Evolutionary conservation across 2,113 vertebrate species (phyloP), one percentile per base, ranked within the genome.

Genomic region (Scalopus aquaticus): DNA sequence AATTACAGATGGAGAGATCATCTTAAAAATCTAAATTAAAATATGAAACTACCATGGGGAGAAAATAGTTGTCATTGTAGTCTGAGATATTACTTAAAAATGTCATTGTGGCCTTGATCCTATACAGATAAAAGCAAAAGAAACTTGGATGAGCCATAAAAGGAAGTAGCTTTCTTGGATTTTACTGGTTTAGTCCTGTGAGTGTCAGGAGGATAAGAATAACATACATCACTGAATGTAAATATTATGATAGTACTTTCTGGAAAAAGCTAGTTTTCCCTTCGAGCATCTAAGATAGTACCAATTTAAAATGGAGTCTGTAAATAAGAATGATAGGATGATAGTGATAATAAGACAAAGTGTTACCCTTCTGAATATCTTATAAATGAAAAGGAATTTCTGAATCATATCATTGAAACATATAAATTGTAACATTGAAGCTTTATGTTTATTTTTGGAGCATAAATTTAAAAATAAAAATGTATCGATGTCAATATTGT

Each of bases 381-480:
- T 81, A 7, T 46, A 80, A 8, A 24, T 94, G 5, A 76, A 94
- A 62, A 74, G 1, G 8, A 90, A 73, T 51, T 77, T 72, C 70
- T 54, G 32, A 49, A 64, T 90, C 6, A n/a, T 35, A 35, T 69
- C 2, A 58, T 3, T 88, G 8, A 95, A 96, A 54, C 74, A 81
- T 69, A 84, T 80, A 95, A 87, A 65, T 81, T 73, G 35, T 72
- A 28, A 76, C 32, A 10, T 8, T 54, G 42, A 92, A 54, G 42
- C 12, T 95, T 93, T 79, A 17, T 91, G 37, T 74, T 89, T 88
- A 37, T 88, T 69, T 80, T 28, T 73, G 16, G 16, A 82, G 16
- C 13, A 77, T 42, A 83, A 37, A 35, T 39, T 67, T 90, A 5
- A 44, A 84, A 78, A 64, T 54, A 87, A 72, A 95, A 85, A 56